phyloP scores from a whole-genome alignment of 2,888 invertebrate genomes.

The Gisinianus flammeolus region DNA sequence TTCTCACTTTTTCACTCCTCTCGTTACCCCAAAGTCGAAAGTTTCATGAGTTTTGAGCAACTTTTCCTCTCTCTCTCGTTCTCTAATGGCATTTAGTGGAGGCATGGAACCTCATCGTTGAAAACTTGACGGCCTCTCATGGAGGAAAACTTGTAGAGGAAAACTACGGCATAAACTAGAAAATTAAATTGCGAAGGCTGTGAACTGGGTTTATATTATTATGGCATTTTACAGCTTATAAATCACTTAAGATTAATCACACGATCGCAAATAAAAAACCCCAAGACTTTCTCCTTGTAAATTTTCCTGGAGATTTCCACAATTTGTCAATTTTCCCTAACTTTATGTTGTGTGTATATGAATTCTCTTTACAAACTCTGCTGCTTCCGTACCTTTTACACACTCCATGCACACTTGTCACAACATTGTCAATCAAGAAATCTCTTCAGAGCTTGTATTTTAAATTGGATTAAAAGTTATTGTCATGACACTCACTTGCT shows the following conservation, averaged over 20 bases:
- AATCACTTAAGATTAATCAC: neutral
- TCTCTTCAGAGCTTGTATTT: too few relatives aligned
- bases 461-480: too few relatives aligned
- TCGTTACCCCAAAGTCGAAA: neutral
- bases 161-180: neutral
- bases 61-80: neutral
- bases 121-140: neutral
- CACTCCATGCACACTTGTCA: too few relatives aligned
- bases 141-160: neutral
- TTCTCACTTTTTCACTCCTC: neutral
- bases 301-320: neutral
- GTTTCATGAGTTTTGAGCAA: neutral
- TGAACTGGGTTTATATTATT: neutral
- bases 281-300: neutral
- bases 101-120: neutral
- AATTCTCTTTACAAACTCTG: too few relatives aligned
- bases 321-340: too few relatives aligned
- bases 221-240: conserved; percentile 10
- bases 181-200: neutral
- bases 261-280: neutral
- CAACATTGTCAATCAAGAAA: too few relatives aligned
- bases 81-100: neutral
- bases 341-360: too few relatives aligned
- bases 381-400: too few relatives aligned
- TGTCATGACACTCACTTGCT: too few relatives aligned